Evolutionary conservation across 2,797 vertebrate species (phyloP).

Genomic region (Macropodus opercularis): DNA sequence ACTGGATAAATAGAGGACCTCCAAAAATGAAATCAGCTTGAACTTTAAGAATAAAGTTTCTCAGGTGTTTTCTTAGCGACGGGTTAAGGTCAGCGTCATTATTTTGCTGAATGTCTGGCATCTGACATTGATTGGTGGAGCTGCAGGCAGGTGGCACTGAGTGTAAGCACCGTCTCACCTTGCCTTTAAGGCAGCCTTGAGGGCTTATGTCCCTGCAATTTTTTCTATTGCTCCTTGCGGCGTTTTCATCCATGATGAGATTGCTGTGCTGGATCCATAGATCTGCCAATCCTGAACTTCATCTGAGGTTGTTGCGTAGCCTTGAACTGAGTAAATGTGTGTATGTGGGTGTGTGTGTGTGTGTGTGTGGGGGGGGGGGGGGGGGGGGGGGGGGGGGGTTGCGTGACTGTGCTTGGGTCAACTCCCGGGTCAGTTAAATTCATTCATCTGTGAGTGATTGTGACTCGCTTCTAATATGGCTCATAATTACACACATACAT

Average conservation of each 20-base stretch:
- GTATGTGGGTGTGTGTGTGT: conserved; percentile 11
- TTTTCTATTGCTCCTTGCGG: conserved; percentile 8
- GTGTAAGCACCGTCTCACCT: conserved; percentile 7
- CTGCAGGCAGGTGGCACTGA: conserved; percentile 7
- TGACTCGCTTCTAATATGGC: conserved; percentile 64
- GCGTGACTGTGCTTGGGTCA: conserved; percentile 72
- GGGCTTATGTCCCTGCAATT: background rate
- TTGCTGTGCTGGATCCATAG: conserved; percentile 35
- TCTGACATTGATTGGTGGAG: conserved; percentile 28
- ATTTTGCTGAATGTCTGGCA: background rate
- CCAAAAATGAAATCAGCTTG: background rate
- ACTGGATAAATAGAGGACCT: conserved; percentile 11
- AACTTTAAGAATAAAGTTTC: conserved; percentile 13
- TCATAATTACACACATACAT: conserved; percentile 62
- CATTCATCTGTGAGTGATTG: conserved; percentile 70
- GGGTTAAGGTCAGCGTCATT: conserved; percentile 16
- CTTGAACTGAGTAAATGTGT: conserved; percentile 41
- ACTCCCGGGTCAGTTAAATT: conserved; percentile 66
- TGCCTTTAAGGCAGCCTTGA: conserved; percentile 25
- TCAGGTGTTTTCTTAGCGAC: background rate
- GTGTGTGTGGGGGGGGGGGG: background rate
- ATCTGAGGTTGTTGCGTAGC: conserved; percentile 32
- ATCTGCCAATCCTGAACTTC: conserved; percentile 29
- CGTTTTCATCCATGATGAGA: conserved; percentile 31
- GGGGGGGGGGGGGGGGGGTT: conserved; percentile 21